Base-by-base conservation (phyloP, 2,797 vertebrate species). In the Hyperoplus immaculatus region DNA sequence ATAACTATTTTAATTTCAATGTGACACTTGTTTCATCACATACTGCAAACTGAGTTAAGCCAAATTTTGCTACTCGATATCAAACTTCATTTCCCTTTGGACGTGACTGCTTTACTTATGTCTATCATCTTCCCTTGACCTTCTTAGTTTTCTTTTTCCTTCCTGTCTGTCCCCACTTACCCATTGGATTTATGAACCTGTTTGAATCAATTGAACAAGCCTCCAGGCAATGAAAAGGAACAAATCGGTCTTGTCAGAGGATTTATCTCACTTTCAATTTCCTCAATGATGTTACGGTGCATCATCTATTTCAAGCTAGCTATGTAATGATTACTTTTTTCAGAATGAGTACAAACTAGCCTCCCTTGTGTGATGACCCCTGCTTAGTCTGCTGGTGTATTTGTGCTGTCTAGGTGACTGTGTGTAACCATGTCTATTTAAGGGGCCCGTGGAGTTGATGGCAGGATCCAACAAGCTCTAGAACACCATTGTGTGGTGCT, bases 211-310 rank as follows among this genome's bases (percentile, higher is more conserved):
- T 46, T 69, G 69, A 83, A 74, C 72, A 71, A 81, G 39, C 73
- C 78, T 72, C 57, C 60, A 45, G 75, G 85, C 76, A 69, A 77
- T 29, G 66, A 66, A 76, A 29, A 85, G 65, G 60, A 85, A 83
- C 79, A 85, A 85, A 72, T 65, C 67, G 77, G 57, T 42, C 81
- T 73, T 85, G 78, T 77, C 71, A 69, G 69, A 77, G 47, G 49
- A 73, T 80, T 80, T 60, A 39, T 77, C 39, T 83, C 46, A 64
- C 77, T 85, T 86, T 87, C 70, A 83, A 62, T 82, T 73, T 67
- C 60, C 63, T 66, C 41, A 55, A 41, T 67, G 49, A 61, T 62
- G 64, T 77, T 69, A 16, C 55, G 43, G 54, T 56, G 58, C 41
- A 56, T 71, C 61, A 73, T 75, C 76, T 63, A 59, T 72, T 79